Percentiles rank a stretch among this genome's conserved stretches.
These are phyloP conservation scores for Linnaemya tessellans DNA, from an alignment of 2,888 invertebrate genomes.

Conservation along the genomic window DNA sequence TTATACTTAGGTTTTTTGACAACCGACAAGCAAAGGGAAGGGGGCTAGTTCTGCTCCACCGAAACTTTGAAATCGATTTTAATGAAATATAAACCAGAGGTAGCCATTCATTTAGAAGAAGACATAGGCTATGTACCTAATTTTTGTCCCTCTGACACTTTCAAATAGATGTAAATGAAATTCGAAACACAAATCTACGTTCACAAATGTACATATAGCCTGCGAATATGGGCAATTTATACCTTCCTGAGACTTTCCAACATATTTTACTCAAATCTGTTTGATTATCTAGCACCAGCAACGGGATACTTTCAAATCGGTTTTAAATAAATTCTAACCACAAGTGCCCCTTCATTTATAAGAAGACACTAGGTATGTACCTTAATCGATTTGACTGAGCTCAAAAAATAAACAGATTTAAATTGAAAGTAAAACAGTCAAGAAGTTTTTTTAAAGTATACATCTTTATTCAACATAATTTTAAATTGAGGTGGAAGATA, in stretches of 20 bases:
- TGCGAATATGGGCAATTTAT: not conserved
- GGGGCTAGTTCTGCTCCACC: no score
- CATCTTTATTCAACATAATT: not conserved
- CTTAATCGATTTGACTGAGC: not conserved
- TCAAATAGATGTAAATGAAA: not conserved
- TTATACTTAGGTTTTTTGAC: not conserved
- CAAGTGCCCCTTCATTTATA: not conserved
- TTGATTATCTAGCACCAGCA: not conserved
- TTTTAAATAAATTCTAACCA: not conserved
- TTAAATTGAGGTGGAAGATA: not conserved
- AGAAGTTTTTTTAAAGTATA: not conserved
- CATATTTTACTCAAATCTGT: not conserved
- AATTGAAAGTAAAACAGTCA: not conserved
- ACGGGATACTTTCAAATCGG: not conserved
- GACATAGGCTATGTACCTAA: no score
- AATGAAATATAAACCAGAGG: not conserved
- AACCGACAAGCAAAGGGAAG: no score
- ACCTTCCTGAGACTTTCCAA: slow-evolving; percentile 1
- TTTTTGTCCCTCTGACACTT: no score
- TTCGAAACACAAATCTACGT: not conserved
- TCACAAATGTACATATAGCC: not conserved
- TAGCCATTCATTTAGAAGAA: not conserved
- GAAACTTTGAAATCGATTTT: not conserved
- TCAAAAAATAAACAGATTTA: slow-evolving; percentile 5
- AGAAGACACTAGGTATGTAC: not conserved